Evolutionary conservation across 2,888 invertebrate genomes (phyloP).

Genomic region (Branchipolynoe longqiensis): DNA sequence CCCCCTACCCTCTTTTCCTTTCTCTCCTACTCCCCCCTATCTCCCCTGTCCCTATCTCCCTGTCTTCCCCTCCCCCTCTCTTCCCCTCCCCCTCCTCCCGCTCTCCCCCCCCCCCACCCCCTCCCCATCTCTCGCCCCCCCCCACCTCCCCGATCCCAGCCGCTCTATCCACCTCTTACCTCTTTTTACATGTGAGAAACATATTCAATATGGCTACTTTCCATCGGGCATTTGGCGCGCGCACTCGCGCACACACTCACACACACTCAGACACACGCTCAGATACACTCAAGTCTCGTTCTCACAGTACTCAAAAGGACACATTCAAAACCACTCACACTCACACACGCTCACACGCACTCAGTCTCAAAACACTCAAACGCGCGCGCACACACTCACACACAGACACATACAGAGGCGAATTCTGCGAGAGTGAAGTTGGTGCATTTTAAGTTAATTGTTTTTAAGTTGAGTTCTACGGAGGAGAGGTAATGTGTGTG

Average conservation of each 20-base stretch:
- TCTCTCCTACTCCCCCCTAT: conserved; percentile 7
- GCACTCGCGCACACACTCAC: conserved; percentile 14
- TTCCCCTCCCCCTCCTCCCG: too few relatives aligned
- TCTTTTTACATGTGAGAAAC: conserved; percentile 52
- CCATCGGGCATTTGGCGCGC: too few relatives aligned
- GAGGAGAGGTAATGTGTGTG: too few relatives aligned
- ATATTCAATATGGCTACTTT: conserved; percentile 54
- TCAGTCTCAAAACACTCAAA: too few relatives aligned
- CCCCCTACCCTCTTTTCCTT: not conserved
- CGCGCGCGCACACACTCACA: not conserved
- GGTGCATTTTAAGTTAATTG: conserved; percentile 15
- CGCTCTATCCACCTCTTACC: not conserved
- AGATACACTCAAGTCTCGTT: too few relatives aligned
- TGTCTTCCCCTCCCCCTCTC: too few relatives aligned
- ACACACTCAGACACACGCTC: too few relatives aligned
- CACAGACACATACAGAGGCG: not conserved
- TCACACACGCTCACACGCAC: not conserved
- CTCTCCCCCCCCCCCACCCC: too few relatives aligned
- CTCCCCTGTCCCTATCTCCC: not conserved
- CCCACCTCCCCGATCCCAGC: too few relatives aligned
- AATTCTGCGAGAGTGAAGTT: conserved; percentile 35
- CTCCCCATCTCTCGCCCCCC: too few relatives aligned
- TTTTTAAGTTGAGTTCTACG: conserved; percentile 23
- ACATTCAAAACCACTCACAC: too few relatives aligned
- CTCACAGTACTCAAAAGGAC: too few relatives aligned